Conservation (phyloP, 2,888 invertebrate genomes). For the Nemapogon koenigi region DNA sequence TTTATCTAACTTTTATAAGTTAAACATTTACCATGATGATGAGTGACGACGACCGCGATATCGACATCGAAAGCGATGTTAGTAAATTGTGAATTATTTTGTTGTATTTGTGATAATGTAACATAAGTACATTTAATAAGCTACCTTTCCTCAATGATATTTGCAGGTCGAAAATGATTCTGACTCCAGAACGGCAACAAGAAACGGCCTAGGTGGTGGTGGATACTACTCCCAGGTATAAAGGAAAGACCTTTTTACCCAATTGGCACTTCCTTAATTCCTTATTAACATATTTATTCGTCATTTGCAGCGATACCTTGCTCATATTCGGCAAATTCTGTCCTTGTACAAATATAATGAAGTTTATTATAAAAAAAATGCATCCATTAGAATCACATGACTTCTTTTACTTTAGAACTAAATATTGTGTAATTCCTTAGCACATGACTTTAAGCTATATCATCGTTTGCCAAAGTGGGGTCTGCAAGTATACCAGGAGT, state of each 20-base stretch:
- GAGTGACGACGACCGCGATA: constrained; percentile 95
- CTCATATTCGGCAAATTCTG: too few species aligned
- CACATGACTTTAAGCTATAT: too few species aligned
- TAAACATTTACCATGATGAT: constrained; percentile 67
- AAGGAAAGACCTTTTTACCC: too few species aligned
- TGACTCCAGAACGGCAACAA: constrained; percentile 69
- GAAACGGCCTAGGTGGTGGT: constrained; percentile 70
- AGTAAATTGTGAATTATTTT: constrained; percentile 43
- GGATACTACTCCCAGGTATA: constrained; percentile 82
- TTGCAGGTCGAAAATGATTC: constrained; percentile 83
- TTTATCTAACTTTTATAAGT: not conserved
- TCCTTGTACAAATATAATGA: too few species aligned
- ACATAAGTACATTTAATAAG: constrained; percentile 6
- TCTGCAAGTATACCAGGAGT: constrained; percentile 12
- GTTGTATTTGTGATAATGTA: constrained; percentile 9
- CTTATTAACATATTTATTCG: too few species aligned
- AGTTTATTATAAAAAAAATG: too few species aligned
- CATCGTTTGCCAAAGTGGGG: too few species aligned
- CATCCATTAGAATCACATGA: too few species aligned
- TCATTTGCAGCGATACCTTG: too few species aligned
- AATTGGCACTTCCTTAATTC: too few species aligned
- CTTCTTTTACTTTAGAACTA: too few species aligned
- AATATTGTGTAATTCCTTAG: too few species aligned
- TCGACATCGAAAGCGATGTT: constrained; percentile 95
- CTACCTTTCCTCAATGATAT: constrained; percentile 22